Base-by-base conservation (phyloP, 2,113 vertebrate species). In the Alethe castanea region DNA sequence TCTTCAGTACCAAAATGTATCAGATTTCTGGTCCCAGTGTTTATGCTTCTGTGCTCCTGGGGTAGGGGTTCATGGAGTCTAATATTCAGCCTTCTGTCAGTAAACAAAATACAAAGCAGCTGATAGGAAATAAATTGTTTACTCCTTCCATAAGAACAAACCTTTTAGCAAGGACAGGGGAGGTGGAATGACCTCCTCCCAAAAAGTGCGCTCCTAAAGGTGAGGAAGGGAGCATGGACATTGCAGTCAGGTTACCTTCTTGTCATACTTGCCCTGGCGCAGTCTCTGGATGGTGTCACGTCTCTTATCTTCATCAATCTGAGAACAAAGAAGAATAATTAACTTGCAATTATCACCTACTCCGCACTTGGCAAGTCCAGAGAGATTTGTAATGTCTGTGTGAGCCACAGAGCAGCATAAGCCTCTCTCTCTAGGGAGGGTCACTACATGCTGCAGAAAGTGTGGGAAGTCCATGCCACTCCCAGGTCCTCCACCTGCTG, bases 221-320 rank as follows among this genome's bases (percentile, higher is more conserved):
- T 31, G 22, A 88, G 36, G n/a, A 81, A 62, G 13, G 14, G 19
- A 95, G n/a, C 2, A 7, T 35, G 76, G 67, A 62, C 53, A 38
- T 17, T 38, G 66, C 42, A 79, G 65, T 65, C 69, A 94, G 56
- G 22, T 91, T 97, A 99, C 99, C 99, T 99, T 99, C 96, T 99
- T 99, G 97, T 99, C 99, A 8, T 99, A 99, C 94, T 99, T 98
- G 87, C 98, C 98, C 87, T 98, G 97, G 9, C 97, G 98, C 6
- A 97, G 93, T 76, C 98, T 98, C 86, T 97, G 98, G 17, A 77
- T 92, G 64, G 98, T 98, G 91, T 99, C 98, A 80, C 98, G 98
- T 66, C 98, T 98, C 92, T 98, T 99, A 96, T 99, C 99, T 8
- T 99, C 99, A 54, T 99, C 99, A 6, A 99, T 99, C 99, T 99